These are phyloP conservation scores for Aegithalos caudatus DNA, from an alignment of 2,113 vertebrate species.

Conservation along the genomic window DNA sequence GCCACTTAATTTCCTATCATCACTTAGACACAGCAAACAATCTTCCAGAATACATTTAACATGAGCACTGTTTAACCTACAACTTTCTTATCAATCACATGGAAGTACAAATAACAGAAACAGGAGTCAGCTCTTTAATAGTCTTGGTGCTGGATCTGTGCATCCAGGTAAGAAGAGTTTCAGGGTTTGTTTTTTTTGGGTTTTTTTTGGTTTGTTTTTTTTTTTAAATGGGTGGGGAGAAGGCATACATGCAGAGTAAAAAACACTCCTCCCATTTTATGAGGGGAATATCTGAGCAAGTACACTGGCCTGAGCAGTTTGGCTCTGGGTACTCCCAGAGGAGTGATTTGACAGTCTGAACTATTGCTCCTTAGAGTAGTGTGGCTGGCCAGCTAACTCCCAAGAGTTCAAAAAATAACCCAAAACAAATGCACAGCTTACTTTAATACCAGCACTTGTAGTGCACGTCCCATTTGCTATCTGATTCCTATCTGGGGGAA, in stretches of 20 bases:
- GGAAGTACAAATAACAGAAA: neutral
- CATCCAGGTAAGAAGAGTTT: neutral
- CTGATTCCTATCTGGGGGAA: neutral
- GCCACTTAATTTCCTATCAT: slow-evolving; percentile 36
- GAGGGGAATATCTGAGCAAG: neutral
- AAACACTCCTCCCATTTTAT: neutral
- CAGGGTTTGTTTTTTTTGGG: neutral
- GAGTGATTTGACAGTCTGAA: slow-evolving; percentile 33
- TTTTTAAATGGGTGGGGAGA: neutral
- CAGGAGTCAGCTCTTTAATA: neutral
- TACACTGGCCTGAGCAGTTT: neutral
- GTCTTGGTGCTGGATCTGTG: neutral
- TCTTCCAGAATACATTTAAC: neutral
- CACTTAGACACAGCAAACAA: neutral
- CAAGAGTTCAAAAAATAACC: slow-evolving; percentile 48
- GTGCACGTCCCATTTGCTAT: neutral
- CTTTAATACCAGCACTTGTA: neutral
- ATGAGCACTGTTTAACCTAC: neutral
- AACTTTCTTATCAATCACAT: neutral
- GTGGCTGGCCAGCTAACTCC: slow-evolving; percentile 49
- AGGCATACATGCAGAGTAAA: neutral
- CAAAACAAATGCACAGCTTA: slow-evolving; percentile 27
- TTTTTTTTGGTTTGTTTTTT: neutral
- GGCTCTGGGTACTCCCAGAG: slow-evolving; percentile 28
- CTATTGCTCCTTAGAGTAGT: slow-evolving; percentile 30